Conservation (phyloP, 2,797 vertebrate species). For the Myotis vivesi region DNA sequence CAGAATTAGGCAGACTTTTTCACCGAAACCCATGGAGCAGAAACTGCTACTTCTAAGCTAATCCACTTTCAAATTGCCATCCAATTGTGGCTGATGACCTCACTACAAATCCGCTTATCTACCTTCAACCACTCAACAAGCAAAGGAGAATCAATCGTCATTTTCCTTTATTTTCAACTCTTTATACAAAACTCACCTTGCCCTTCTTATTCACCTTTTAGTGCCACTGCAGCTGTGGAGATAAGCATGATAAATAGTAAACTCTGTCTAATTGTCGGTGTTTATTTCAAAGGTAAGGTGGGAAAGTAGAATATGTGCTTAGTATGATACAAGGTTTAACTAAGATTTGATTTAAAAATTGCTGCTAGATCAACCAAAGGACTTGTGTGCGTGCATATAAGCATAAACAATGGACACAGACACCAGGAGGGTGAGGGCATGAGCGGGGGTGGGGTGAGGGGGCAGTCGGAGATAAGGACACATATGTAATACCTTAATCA, state of each 20-base stretch:
- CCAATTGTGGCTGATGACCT: conserved; percentile 84
- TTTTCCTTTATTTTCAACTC: conserved; percentile 65
- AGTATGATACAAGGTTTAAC: not conserved
- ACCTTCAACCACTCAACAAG: conserved; percentile 75
- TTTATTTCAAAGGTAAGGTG: conserved; percentile 55
- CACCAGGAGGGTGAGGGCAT: no score
- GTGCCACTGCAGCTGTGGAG: conserved; percentile 45
- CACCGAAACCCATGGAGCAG: conserved; percentile 79
- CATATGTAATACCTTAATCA: no score
- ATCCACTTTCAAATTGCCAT: conserved; percentile 86
- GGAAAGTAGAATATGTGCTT: not conserved
- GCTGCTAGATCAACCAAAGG: not conserved
- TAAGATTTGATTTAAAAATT: conserved; percentile 7
- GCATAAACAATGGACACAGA: no score
- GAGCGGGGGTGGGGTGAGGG: no score
- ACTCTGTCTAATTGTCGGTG: conserved; percentile 53
- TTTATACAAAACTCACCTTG: conserved; percentile 49
- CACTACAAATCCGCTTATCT: conserved; percentile 82
- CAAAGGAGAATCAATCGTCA: conserved; percentile 73
- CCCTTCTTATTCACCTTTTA: conserved; percentile 65
- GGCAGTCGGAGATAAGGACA: no score
- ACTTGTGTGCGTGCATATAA: no score
- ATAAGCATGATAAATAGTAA: conserved; percentile 61
- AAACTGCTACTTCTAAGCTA: conserved; percentile 83
- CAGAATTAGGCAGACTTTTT: conserved; percentile 78